Evolutionary conservation across 2,888 invertebrate genomes (phyloP).

Genomic region (Campoplex capitator): DNA sequence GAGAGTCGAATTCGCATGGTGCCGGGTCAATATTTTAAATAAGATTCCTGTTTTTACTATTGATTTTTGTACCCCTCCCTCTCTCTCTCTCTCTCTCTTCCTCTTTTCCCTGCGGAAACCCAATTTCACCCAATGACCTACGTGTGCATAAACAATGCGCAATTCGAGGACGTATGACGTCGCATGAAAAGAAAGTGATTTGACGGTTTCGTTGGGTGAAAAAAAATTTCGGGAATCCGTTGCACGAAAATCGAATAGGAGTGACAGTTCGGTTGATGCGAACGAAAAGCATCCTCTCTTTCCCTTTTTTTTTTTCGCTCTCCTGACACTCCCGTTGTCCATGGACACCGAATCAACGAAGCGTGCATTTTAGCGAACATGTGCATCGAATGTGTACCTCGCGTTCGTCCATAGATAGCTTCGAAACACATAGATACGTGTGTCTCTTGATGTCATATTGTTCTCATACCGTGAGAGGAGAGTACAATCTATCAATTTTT

Average conservation of each 20-base stretch:
- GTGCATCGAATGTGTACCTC: constrained; percentile 2
- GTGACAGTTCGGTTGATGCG: constrained; percentile 33
- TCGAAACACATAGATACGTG: constrained; percentile 11
- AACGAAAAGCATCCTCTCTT: constrained; percentile 9
- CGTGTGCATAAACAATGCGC: constrained; percentile 31
- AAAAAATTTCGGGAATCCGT: constrained; percentile 1
- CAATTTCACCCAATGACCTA: constrained; percentile 22
- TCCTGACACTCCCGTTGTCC: constrained; percentile 15
- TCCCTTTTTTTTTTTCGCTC: constrained; percentile 1
- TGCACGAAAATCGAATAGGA: constrained; percentile 36
- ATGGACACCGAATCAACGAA: constrained; percentile 48
- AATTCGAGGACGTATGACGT: background rate
- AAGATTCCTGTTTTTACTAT: background rate
- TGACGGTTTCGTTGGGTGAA: constrained; percentile 15
- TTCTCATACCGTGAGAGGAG: background rate
- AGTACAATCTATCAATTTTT: background rate
- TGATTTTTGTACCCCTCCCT: background rate
- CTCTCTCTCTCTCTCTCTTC: background rate
- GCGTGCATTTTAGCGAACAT: constrained; percentile 34
- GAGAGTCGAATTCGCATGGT: background rate
- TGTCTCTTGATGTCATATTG: constrained; percentile 8
- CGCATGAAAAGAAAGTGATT: constrained; percentile 28
- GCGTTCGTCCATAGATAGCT: constrained; percentile 7
- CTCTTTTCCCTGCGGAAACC: background rate
- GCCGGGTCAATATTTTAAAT: background rate